A percentile compares a stretch with the other conserved stretches of the same genome.
Conservation (phyloP, 2,113 vertebrate species). For the rat (Rattus norvegicus) region GRCr8 NC_086028.1:20363501-20364000, state of each 20-base stretch:
- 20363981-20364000: background rate
- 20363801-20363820: background rate
- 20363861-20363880: background rate
- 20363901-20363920: background rate
- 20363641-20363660: background rate
- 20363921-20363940: background rate
- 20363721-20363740: background rate
- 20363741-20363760: background rate
- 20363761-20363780: background rate
- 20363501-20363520: background rate
- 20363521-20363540: background rate
- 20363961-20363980: background rate
- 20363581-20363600: background rate
- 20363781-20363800: background rate
- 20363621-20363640: background rate
- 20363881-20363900: background rate
- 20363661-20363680: background rate
- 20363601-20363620: background rate
- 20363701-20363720: background rate
- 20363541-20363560: too few relatives aligned
- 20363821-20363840: background rate
- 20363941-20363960: background rate
- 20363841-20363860: background rate
- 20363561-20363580: background rate
- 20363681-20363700: background rate